Evolutionary conservation across 2,113 vertebrate genomes (phyloP), one percentile per base, ranked within the genome.

Genomic region (Xiphophorus hellerii): DNA sequence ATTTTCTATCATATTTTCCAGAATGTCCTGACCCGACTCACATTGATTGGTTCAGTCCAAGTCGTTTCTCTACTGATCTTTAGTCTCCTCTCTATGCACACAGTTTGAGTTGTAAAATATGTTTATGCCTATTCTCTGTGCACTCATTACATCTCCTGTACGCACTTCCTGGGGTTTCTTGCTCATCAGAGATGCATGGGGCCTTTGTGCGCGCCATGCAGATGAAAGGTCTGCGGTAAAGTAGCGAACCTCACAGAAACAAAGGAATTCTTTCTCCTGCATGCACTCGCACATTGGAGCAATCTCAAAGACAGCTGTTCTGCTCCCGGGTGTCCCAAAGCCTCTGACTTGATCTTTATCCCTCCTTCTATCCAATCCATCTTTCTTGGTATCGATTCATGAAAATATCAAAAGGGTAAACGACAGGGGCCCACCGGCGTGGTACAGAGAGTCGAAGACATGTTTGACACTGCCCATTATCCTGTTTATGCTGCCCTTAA

Each of bases 181-280:
- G 82, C 80, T 86, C 84, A 64, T 86, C 77, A 66, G 60, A 81
- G 78, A 85, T 81, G 83, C 86, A 88, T 84, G 75, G 86, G 74
- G 72, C 77, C 85, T 88, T 87, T 91, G 89, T 93, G 67, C 64
- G 80, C 83, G 68, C 70, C 60, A 54, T 63, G 67, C 82, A 89
- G 71, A 91, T 89, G 77, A 92, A 91, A 87, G 77, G 74, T 81
- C 69, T 75, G 82, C 76, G 83, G 89, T 88, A 69, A 76, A 77
- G 84, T 68, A 25, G 74, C 80, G 86, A 87, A 90, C 87, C 78
- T 62, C 83, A 37, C 2, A 35, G 76, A 89, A 89, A 92, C 91
- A 90, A 92, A 94, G 89, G 89, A 76, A 90, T 89, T 90, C 87
- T 90, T 92, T 91, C 80, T 90, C 81, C 82, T 37, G 80, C 51